Base-by-base conservation (phyloP, 2,113 vertebrate species). In the Sphaerodactylus townsendi region DNA sequence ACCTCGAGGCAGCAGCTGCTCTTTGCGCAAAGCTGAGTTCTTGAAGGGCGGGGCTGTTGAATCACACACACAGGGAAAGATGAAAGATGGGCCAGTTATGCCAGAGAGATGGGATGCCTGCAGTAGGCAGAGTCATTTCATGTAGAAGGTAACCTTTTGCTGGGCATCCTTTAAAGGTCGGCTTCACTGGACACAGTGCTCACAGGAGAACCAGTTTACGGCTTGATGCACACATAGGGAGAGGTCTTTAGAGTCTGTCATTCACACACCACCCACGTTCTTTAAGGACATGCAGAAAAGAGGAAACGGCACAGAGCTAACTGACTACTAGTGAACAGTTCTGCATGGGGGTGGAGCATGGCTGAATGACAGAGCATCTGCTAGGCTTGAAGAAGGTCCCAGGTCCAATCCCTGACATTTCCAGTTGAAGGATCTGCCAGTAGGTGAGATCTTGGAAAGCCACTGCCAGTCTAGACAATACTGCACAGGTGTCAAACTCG, bases 161-260 rank as follows among this genome's bases (percentile, higher is more conserved):
- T 28, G 2, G 37, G 68, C 1, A 21, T 15, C 28, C 2, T n/a
- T n/a, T 21, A 6, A 14, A 44, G 44, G 53, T 62, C 65, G 35
- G 10, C 30, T 50, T 23, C 2, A 23, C 3, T 37, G 50, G 33
- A 70, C 3, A 0, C 4, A 1, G 17, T 1, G 1, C 48, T 30
- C 17, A 7, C 3, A 30, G 28, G 4, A 13, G 10, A 37, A 50
- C 48, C 46, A 33, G 19, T 37, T 13, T 10, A 21, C 35, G 33
- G 74, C 48, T 56, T 48, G 3, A 25, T 46, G 25, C 4, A 30
- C 5, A 6, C 28, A n/a, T n/a, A 73, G 28, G 5, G 14, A 50
- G 5, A 28, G 4, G 35, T 37, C 9, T 2, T 6, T 14, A 14
- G 17, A 53, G n/a, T 9, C 48, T 71, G 10, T 10, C 1, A 9